Evolutionary conservation across 2,113 vertebrate genomes (phyloP).

Genomic region (Choloepus hoffmanni): DNA sequence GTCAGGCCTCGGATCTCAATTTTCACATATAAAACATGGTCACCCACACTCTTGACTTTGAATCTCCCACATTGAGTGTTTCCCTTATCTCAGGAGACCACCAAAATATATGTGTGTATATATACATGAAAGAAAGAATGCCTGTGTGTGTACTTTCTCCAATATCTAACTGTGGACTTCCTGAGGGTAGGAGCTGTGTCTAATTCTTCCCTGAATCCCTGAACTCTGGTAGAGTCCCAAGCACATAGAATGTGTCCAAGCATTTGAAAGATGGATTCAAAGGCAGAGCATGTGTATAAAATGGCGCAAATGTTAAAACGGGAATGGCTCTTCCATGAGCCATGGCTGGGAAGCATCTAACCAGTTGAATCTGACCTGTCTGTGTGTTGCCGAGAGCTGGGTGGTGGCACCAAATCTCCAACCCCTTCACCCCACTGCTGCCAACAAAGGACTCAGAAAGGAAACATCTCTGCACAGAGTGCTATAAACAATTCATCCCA

Average conservation of each 20-base stretch:
- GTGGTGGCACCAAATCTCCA: background rate
- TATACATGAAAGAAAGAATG: accelerated
- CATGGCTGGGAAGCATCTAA: background rate
- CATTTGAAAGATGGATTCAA: conserved; percentile 5
- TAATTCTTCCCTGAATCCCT: conserved; percentile 19
- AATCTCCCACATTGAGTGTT: background rate
- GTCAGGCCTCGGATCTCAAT: background rate
- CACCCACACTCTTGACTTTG: background rate
- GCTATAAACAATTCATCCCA: background rate
- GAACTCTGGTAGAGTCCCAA: background rate
- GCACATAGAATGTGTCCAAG: background rate
- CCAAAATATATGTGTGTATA: background rate
- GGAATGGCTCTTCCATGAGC: background rate
- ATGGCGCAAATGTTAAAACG: background rate
- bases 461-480: background rate
- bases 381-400: background rate
- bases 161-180: background rate
- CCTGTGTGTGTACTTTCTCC: background rate
- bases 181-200: background rate
- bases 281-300: background rate
- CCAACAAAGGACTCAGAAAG: background rate
- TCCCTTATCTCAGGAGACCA: background rate
- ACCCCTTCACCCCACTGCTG: too few relatives aligned
- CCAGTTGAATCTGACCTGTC: background rate
- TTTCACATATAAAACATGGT: background rate